These are phyloP conservation scores for Chitala chitala DNA, from an alignment of 2,113 vertebrate species.

Conservation along the genomic window DNA sequence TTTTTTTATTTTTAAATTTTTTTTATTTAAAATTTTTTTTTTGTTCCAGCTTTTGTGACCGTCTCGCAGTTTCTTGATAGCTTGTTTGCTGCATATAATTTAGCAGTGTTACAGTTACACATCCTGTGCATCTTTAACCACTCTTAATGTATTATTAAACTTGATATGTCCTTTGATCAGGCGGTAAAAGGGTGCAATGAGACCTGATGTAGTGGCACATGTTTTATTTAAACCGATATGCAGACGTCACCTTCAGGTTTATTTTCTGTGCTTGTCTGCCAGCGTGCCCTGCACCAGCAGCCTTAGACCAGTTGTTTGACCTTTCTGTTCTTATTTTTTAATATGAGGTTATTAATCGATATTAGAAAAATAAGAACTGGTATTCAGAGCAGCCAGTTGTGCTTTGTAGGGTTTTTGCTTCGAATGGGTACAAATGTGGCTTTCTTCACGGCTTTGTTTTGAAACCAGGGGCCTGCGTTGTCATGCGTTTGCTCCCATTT, in stretches of 20 bases:
- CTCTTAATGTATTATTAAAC: too few relatives aligned
- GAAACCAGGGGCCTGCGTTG: slow-evolving; percentile 5
- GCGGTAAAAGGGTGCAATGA: not conserved
- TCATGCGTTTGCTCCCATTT: slow-evolving; percentile 2
- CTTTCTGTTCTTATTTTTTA: not conserved
- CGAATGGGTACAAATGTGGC: not conserved
- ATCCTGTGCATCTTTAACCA: not conserved
- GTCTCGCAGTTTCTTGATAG: not conserved
- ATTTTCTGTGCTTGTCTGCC: not conserved
- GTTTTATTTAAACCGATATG: not conserved
- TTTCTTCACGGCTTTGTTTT: not conserved
- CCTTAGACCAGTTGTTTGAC: not conserved
- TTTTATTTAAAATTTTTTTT: not conserved
- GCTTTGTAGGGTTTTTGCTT: not conserved
- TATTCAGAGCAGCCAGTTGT: not conserved
- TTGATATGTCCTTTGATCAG: not conserved
- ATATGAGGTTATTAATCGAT: not conserved
- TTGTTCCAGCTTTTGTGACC: not conserved
- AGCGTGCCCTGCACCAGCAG: not conserved
- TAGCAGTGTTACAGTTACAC: too few relatives aligned
- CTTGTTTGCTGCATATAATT: not conserved
- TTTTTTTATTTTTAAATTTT: too few relatives aligned
- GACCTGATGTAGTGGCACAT: too few relatives aligned
- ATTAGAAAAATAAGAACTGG: not conserved
- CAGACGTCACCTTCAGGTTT: not conserved